Conservation (phyloP, 2,797 vertebrate genomes). For the Siniperca scherzeri region DNA sequence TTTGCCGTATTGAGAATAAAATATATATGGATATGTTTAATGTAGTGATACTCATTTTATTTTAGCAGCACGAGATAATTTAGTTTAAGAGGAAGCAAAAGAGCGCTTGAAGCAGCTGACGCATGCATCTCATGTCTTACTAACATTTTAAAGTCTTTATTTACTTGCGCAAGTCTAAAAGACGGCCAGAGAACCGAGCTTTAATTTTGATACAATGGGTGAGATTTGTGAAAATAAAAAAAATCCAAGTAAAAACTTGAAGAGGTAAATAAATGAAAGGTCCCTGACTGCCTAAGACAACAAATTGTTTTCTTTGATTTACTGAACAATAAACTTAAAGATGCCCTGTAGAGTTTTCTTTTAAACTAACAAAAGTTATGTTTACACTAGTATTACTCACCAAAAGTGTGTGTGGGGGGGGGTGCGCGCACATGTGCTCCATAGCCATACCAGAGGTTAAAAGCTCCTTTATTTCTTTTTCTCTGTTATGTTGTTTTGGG, state of each 20-base stretch:
- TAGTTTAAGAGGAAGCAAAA: not conserved
- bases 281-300: not conserved
- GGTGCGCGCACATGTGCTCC: too few relatives aligned
- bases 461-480: not conserved
- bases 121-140: not conserved
- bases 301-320: not conserved
- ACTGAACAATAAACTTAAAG: not conserved
- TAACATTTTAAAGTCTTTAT: not conserved
- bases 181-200: not conserved
- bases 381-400: not conserved
- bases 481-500: not conserved
- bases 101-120: not conserved
- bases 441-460: not conserved
- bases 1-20: conserved; percentile 99
- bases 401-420: not conserved
- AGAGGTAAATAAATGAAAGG: not conserved
- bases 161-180: not conserved
- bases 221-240: not conserved
- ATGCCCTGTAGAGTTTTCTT: not conserved
- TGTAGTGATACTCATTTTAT: conserved; percentile 21
- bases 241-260: too few relatives aligned
- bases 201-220: not conserved
- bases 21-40: conserved; percentile 93
- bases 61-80: not conserved
- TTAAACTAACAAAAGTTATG: not conserved